Evolutionary conservation across 2,113 vertebrate species (phyloP).

Genomic region (Phoenicopterus ruber): DNA sequence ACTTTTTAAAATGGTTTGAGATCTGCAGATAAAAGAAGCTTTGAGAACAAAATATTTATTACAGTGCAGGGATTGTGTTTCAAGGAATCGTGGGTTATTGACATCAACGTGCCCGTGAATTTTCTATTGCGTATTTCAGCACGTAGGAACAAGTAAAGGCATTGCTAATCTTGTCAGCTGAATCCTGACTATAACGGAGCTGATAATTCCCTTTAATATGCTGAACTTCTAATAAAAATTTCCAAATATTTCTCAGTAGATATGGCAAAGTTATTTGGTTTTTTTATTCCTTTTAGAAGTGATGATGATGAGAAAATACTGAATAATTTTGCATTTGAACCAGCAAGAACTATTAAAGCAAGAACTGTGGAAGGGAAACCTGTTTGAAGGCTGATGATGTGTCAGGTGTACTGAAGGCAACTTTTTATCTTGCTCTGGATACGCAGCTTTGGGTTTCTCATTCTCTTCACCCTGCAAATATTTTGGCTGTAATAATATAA

Average conservation of each 20-base stretch:
- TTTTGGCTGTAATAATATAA: background rate
- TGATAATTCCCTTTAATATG: background rate
- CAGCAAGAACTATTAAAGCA: background rate
- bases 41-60: background rate
- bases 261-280: background rate
- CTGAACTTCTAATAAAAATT: background rate
- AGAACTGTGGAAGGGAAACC: background rate
- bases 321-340: background rate
- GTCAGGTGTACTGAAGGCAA: background rate
- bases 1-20: background rate
- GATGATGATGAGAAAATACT: conserved; percentile 10
- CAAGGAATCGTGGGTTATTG: background rate
- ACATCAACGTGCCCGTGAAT: background rate
- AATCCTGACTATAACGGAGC: background rate
- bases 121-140: background rate
- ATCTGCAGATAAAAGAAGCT: background rate
- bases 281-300: background rate
- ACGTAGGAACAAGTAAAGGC: background rate
- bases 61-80: background rate
- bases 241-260: background rate
- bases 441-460: background rate
- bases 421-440: background rate
- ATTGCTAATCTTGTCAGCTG: background rate
- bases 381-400: background rate
- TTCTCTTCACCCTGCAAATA: background rate